A percentile compares a stretch with the other conserved stretches of the same genome.
phyloP scores from a whole-genome alignment of 1,140 invertebrate genomes.

The Thaumetopoea pityocampa region DNA sequence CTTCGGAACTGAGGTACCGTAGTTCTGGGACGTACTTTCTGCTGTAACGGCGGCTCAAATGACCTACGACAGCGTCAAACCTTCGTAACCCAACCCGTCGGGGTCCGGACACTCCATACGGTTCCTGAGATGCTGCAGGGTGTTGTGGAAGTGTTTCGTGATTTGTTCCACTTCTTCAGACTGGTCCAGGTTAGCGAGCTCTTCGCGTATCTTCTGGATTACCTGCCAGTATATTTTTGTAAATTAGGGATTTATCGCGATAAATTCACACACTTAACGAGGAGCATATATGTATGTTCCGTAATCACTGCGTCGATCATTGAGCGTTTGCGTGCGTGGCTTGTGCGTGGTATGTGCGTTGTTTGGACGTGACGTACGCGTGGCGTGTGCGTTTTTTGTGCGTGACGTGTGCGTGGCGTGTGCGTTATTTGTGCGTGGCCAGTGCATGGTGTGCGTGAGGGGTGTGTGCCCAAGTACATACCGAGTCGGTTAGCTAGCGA shows the following conservation, averaged over 20 bases:
- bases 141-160: slow-evolving; percentile 94
- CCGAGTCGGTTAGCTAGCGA: too few relatives aligned
- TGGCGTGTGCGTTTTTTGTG: too few relatives aligned
- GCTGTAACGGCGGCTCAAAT: not conserved
- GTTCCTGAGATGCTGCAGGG: slow-evolving; percentile 85
- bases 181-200: slow-evolving; percentile 93
- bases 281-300: too few relatives aligned
- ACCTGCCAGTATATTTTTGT: slow-evolving; percentile 80
- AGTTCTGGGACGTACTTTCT: not conserved
- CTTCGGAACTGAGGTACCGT: too few relatives aligned
- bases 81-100: slow-evolving; percentile 80
- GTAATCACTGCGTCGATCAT: too few relatives aligned
- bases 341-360: too few relatives aligned
- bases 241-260: not conserved
- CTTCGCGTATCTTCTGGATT: slow-evolving; percentile 94
- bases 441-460: too few relatives aligned
- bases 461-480: slow-evolving; percentile 35
- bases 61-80: slow-evolving; percentile 66
- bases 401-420: too few relatives aligned
- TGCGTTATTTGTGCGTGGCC: too few relatives aligned
- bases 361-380: too few relatives aligned
- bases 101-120: slow-evolving; percentile 80
- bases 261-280: too few relatives aligned
- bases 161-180: slow-evolving; percentile 98
- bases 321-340: not conserved